A percentile compares a stretch with the other conserved stretches of the same genome.
These are phyloP conservation scores for Limnephilus auricula DNA, from an alignment of 2,888 invertebrate species.

Conservation along the genomic window DNA sequence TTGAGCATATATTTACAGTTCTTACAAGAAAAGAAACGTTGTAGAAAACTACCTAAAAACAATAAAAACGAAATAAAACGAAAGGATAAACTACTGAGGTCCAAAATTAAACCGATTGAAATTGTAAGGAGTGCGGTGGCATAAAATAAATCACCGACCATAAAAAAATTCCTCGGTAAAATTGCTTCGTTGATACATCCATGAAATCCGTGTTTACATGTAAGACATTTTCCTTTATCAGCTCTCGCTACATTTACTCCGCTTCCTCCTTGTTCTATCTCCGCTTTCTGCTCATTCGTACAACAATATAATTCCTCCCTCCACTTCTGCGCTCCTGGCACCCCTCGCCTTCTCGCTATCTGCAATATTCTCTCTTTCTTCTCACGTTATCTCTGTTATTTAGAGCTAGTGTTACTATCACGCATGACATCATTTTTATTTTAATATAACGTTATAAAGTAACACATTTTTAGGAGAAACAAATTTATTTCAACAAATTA, in stretches of 20 bases:
- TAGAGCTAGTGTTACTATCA: neutral
- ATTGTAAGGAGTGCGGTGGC: slow-evolving; percentile 15
- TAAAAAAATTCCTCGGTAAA: slow-evolving; percentile 59
- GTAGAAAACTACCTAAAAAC: neutral
- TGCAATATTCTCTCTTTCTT: slow-evolving; percentile 25
- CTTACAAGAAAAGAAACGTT: neutral
- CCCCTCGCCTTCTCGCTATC: neutral
- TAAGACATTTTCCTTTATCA: slow-evolving; percentile 53
- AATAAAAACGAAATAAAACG: neutral
- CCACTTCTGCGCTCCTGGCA: neutral
- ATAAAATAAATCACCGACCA: slow-evolving; percentile 47
- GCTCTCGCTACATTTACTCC: slow-evolving; percentile 55
- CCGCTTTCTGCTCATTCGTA: slow-evolving; percentile 19
- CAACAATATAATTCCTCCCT: slow-evolving; percentile 16
- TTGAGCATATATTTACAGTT: neutral
- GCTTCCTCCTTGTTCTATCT: slow-evolving; percentile 18
- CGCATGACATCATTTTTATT: neutral
- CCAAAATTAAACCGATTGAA: slow-evolving; percentile 45
- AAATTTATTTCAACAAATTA: neutral
- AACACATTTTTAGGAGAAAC: neutral
- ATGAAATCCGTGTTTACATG: slow-evolving; percentile 57
- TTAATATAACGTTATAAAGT: neutral
- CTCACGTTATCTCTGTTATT: slow-evolving; percentile 2
- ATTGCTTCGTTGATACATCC: slow-evolving; percentile 56
- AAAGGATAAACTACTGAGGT: neutral